Base-by-base conservation (phyloP, 2,888 invertebrate species). In the Tetrapedia diversipes region DNA sequence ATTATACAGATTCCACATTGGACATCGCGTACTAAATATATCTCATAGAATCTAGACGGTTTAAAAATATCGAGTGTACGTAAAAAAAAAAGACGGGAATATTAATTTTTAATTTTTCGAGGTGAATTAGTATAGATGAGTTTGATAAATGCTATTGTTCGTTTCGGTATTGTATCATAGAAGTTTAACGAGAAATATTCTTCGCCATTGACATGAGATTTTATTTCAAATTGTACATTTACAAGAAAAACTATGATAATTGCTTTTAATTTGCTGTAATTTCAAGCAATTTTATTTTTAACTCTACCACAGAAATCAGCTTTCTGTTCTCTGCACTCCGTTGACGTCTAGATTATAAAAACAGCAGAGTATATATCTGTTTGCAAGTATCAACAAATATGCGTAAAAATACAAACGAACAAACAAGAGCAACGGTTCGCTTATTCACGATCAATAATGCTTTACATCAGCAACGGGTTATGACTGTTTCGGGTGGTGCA, bases 361-460 rank as follows among this genome's bases (percentile, higher is more conserved):
- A 11, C 4, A 2, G 24, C 1, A n/a, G n/a, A n/a, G n/a, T n/a
- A n/a, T n/a, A n/a, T n/a, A n/a, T n/a, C n/a, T n/a, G 37, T n/a
- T 14, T 4, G 16, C 19, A 37, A n/a, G 10, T 19, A 54, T 47
- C 39, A 54, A 65, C 22, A 41, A 41, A 64, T 29, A 16, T 2
- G 51, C 14, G 6, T n/a, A 39, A 73, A 60, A 73, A 47, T 27
- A 22, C 22, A 59, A 65, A 19, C 54, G 22, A 19, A n/a, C 4
- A 39, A 60, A 24, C 47, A 59, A 81, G n/a, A 22, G 63, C 34
- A 39, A 63, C 41, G 27, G 47, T 37, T 60, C 24, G 41, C 29
- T 34, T 51, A 65, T 41, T 39, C 27, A 45, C 75, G 75, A 75
- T 75, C 75, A 75, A 75, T 75, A 75, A 11, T 37, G 60, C 63